Base-by-base conservation (phyloP, 1,140 invertebrate genomes). In the Drosophila baimaii region DNA sequence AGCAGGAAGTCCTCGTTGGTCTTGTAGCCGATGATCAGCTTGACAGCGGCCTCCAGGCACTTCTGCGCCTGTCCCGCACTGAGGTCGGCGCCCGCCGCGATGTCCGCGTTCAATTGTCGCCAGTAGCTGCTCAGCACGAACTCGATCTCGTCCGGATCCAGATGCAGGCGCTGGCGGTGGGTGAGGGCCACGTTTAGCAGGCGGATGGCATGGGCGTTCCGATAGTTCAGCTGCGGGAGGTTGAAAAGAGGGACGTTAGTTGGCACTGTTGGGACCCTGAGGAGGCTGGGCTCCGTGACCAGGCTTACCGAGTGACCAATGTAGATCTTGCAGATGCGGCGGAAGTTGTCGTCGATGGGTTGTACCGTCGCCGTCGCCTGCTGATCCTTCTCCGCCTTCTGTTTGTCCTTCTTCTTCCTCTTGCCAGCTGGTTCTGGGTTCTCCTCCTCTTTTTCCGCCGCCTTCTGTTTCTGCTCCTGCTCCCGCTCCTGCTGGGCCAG, bases 321-420 rank as follows among this genome's bases (percentile, higher is more conserved):
- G 49, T 91, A 92, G 35, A 92, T 91, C 52, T 92, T 92, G 61
- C 85, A 85, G 1, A 92, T 85, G 19, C 84, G 82, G 0, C 90
- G 64, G 63, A 91, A 88, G 23, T 78, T 72, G 13, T 92, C 91
- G 62, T 91, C 82, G 4, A 91, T 77, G 21, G 46, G 2, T n/a
- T 54, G 19, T 17, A 17, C 15, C 1, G 25, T 4, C 49, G 23
- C 35, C 3, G 35, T 3, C 6, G 29, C 17, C 33, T 58, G 23
- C 15, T 21, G 47, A 9, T 49, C 9, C 27, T 17, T 15, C n/a
- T 44, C 44, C 43, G 10, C 10, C 31, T 56, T 44, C 31, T 64
- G n/a, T 10, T 27, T 44, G 6, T 54, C 21, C 37, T 49, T 58
- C 15, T 77, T 41, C 0, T 54, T 57, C 39, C 46, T 49, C 21